phyloP scores from a whole-genome alignment of 2,113 vertebrate species.

The Phalacrocorax aristotelis region DNA sequence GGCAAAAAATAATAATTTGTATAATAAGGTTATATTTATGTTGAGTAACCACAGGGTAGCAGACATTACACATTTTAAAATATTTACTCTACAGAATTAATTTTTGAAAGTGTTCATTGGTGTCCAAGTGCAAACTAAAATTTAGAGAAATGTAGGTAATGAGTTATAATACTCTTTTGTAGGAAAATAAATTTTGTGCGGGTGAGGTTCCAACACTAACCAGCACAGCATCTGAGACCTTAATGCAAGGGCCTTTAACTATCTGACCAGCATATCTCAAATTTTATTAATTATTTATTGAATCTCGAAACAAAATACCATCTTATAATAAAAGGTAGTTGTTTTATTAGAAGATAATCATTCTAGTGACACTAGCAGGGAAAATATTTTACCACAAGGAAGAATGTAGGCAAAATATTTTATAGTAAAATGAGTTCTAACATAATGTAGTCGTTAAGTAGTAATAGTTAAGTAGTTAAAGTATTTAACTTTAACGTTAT shows the following conservation, averaged over 20 bases:
- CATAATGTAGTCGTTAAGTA: fast-evolving
- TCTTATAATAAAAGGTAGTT: not conserved
- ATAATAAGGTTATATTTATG: not conserved
- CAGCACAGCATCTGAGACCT: not conserved
- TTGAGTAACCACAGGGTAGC: not conserved
- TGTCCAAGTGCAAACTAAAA: not conserved
- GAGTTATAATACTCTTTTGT: not conserved
- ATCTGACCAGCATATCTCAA: not conserved
- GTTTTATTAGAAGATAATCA: not conserved
- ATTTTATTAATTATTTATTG: not conserved
- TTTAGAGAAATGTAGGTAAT: not conserved
- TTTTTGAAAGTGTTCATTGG: not conserved
- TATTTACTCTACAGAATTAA: not conserved
- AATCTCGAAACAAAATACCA: not conserved
- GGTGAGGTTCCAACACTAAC: not conserved
- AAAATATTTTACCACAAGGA: not conserved
- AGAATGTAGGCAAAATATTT: not conserved
- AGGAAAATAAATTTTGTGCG: not conserved
- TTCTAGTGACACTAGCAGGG: not conserved
- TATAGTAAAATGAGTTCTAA: not conserved
- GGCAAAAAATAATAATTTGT: not conserved
- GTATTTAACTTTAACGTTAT: no score
- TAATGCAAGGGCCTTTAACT: not conserved
- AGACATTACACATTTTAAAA: not conserved
- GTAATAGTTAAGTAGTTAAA: no score